Conservation (phyloP, 2,888 invertebrate species). For the Phragmatobia fuliginosa region DNA sequence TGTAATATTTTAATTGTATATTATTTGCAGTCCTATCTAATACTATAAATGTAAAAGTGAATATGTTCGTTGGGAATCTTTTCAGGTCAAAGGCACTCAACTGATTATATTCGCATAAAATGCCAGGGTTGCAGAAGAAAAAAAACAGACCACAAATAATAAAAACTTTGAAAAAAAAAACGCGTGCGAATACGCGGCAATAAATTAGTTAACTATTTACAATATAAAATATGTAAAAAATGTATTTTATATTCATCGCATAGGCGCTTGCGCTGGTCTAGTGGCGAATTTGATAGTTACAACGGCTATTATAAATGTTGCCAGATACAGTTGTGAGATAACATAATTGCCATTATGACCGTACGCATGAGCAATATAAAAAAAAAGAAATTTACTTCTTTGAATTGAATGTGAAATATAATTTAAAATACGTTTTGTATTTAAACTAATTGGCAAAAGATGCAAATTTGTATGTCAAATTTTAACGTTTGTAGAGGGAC, state of each 20-base stretch:
- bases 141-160: background rate
- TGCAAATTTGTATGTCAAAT: background rate
- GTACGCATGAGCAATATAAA: background rate
- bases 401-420: background rate
- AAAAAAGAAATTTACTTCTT: background rate
- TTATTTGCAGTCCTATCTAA: background rate
- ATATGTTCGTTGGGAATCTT: background rate
- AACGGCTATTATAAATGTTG: background rate
- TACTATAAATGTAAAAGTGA: background rate
- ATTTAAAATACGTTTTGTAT: background rate
- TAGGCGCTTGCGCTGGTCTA: background rate
- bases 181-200: background rate
- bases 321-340: background rate
- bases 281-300: background rate
- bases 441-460: background rate
- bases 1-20: background rate
- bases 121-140: background rate
- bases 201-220: background rate
- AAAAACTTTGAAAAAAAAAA: background rate
- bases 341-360: background rate
- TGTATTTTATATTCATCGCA: background rate
- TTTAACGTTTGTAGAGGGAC: background rate
- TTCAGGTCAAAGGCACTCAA: background rate
- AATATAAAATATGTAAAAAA: background rate
- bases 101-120: background rate